Evolutionary conservation across 2,888 invertebrate genomes (phyloP), one percentile per base, ranked within the genome.

Genomic region (Pedicia rivosa): DNA sequence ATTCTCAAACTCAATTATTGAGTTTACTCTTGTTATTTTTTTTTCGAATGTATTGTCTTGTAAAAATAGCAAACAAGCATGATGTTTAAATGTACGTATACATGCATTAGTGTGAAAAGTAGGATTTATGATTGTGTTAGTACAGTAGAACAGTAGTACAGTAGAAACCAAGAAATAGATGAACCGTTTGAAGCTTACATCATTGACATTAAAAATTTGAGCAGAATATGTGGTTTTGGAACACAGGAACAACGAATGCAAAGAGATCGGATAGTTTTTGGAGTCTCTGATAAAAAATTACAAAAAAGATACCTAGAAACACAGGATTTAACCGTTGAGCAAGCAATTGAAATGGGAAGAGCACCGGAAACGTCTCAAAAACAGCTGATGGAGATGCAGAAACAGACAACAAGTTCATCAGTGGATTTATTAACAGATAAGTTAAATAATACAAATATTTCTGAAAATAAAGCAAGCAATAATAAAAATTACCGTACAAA

Each of bases 141-240:
- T n/a, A n/a, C n/a, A n/a, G n/a, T n/a, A n/a, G n/a, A n/a, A n/a
- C n/a, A n/a, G n/a, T n/a, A n/a, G n/a, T n/a, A n/a, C n/a, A n/a
- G 20, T 20, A 20, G 37, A n/a, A 31, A 24, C 3, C 30, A 37
- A 26, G n/a, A 17, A n/a, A 7, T 8, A 10, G 29, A 20, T 16
- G 41, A 41, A 28, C 25, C 28, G 4, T 41, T 41, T 35, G 25
- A 31, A 17, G 12, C 16, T 14, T 41, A 31, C 33, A 24, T 39
- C 8, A 32, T 38, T 9, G 41, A 41, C 14, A 13, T 41, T 8
- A 39, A 36, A 22, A 39, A 31, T 16, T 16, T 41, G 15, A 24
- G 32, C n/a, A 13, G 15, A 16, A 16, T 2, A 16, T 40, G 40
- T 17, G 35, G 28, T 4, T 40, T 40, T 28, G 33, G 16, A 2